Percentiles rank a stretch among this genome's conserved stretches.
Evolutionary conservation across 2,888 invertebrate genomes (phyloP).

Genomic region (Eledona agricola): DNA sequence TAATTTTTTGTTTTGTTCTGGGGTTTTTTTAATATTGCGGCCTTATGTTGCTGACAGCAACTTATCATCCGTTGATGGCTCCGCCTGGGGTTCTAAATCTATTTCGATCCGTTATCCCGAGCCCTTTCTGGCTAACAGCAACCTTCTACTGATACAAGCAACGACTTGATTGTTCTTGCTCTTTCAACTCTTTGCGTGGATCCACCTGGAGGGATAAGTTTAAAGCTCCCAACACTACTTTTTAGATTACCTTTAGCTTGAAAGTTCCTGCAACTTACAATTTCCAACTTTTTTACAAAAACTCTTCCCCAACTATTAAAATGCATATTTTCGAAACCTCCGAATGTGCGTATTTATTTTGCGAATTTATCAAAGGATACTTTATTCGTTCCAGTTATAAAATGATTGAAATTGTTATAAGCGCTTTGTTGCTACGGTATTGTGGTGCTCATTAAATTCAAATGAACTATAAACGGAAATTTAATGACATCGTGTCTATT

Average conservation of each 20-base stretch:
- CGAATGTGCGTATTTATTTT: too few species aligned
- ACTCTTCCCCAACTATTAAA: too few species aligned
- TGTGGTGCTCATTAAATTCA: too few species aligned
- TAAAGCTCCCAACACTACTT: conserved; percentile 21
- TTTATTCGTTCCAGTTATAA: too few species aligned
- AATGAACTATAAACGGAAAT: too few species aligned
- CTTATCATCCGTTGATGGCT: conserved; percentile 19
- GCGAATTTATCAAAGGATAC: too few species aligned
- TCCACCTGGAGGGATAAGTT: conserved; percentile 18
- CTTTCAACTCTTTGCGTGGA: conserved; percentile 19
- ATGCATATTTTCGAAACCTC: too few species aligned
- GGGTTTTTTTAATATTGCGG: conserved; percentile 10
- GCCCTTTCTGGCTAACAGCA: conserved; percentile 20
- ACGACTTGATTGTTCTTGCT: conserved; percentile 28
- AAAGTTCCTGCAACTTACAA: conserved; percentile 9
- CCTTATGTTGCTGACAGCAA: conserved; percentile 21
- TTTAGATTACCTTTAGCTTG: too few species aligned
- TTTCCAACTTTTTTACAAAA: conserved; percentile 7
- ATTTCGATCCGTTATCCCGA: conserved; percentile 21
- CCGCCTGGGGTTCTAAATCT: conserved; percentile 23
- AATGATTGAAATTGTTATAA: too few species aligned
- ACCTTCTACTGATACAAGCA: conserved; percentile 14
- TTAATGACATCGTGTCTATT: too few species aligned
- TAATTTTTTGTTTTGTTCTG: conserved; percentile 9
- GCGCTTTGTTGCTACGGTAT: too few species aligned